These are phyloP conservation scores for Lethrus apterus DNA, from an alignment of 1,140 invertebrate species.

Conservation along the genomic window DNA sequence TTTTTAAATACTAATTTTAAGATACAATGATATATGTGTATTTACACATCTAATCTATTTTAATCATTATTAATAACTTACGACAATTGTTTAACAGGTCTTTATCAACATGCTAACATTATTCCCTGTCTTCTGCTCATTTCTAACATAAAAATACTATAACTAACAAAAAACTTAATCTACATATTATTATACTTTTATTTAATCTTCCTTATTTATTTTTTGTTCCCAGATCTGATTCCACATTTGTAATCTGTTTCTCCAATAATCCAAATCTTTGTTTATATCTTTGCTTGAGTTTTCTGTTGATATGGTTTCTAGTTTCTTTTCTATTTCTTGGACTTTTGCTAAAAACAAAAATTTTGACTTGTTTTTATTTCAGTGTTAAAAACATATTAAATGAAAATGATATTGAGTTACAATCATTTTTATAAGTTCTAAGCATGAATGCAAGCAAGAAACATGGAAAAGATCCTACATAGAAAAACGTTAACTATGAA, in stretches of 20 bases:
- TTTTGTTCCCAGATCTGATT: constrained; percentile 15
- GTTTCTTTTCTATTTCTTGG: too few relatives aligned
- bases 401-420: neutral
- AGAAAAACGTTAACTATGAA: neutral
- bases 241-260: constrained; percentile 19
- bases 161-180: too few relatives aligned
- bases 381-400: neutral
- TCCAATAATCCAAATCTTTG: constrained; percentile 20
- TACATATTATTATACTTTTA: too few relatives aligned
- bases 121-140: too few relatives aligned
- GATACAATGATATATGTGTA: too few relatives aligned
- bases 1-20: too few relatives aligned
- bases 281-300: neutral
- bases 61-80: too few relatives aligned
- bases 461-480: neutral
- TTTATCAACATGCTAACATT: too few relatives aligned
- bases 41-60: too few relatives aligned
- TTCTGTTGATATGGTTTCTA: constrained; percentile 1
- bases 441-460: neutral
- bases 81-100: too few relatives aligned
- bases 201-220: constrained; percentile 5
- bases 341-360: neutral
- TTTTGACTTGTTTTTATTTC: too few relatives aligned
- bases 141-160: too few relatives aligned
- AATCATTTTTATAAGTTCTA: neutral